Percentiles rank a stretch among this genome's conserved stretches.
Conservation (phyloP, 2,888 invertebrate species). For the Stenodera caucasica region DNA sequence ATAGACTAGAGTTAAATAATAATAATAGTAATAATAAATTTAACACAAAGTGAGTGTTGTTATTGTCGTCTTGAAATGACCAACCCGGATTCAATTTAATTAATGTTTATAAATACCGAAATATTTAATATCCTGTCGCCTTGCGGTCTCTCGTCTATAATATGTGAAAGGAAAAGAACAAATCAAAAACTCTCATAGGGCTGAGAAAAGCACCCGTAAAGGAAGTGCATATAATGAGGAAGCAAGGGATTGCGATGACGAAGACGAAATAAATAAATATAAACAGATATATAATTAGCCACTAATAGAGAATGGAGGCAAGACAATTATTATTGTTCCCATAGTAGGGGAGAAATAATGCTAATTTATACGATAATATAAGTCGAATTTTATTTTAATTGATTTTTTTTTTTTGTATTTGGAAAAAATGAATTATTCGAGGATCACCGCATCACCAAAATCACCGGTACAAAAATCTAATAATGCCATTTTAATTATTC, state of each 20-base stretch:
- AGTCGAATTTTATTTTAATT: no score
- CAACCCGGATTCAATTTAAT: conserved; percentile 18
- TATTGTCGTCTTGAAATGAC: conserved; percentile 5
- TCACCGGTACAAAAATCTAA: conserved; percentile 8
- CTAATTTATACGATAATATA: not conserved
- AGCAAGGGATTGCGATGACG: conserved; percentile 44
- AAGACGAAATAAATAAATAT: conserved; percentile 33
- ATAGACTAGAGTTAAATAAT: not conserved
- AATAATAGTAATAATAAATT: not conserved
- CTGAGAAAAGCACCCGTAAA: conserved; percentile 50
- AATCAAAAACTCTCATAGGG: conserved; percentile 51
- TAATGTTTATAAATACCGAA: conserved; percentile 32
- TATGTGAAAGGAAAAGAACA: conserved; percentile 52
- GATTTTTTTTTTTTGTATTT: no score
- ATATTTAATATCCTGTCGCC: conserved; percentile 45
- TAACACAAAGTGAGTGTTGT: not conserved
- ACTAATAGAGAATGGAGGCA: not conserved
- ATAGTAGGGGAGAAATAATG: not conserved
- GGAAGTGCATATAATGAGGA: conserved; percentile 54
- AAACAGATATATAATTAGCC: conserved; percentile 10
- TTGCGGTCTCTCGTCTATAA: conserved; percentile 24
- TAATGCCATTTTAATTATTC: conserved; percentile 20
- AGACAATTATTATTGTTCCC: conserved; percentile 8
- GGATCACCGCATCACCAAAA: not conserved
- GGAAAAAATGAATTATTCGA: no score